Evolutionary conservation across 2,888 invertebrate genomes (phyloP), one percentile per base, ranked within the genome.

Genomic region (Myathropa florea): DNA sequence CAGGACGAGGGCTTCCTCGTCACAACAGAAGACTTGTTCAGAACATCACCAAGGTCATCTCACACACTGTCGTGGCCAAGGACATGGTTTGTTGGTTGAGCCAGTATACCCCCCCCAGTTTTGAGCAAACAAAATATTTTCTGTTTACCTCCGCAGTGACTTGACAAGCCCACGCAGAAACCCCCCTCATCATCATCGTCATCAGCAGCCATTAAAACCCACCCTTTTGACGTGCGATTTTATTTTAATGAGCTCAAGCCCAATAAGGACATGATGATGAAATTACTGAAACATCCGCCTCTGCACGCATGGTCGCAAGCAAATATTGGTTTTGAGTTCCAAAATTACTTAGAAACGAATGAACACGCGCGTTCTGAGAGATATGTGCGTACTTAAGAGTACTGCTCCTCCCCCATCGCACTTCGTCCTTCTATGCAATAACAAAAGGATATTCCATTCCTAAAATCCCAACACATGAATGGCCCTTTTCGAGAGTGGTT

Each of bases 241-340:
- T 64, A 53, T 65, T 65, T 65, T 65, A 70, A 70, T 70, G 68
- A 70, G 33, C 36, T 70, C 57, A 24, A 33, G 55, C 36, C 55
- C 68, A 59, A 36, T 10, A 70, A 70, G 57, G 36, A 57, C 68
- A 24, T 30, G 46, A n/a, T 46, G 30, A 30, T n/a, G n/a, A 21
- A 55, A 67, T 67, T 46, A 26, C 46, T 18, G 46, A 46, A 46
- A 18, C 46, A 46, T 46, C 46, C 46, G 46, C 46, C 46, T 46
- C 46, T 18, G 46, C 46, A 46, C 46, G 46, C 57, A 57, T 57
- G 57, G 46, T 46, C 46, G 46, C 46, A 46, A 7, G 18, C 46
- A 46, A 46, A 46, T 46, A 46, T 46, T 46, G 46, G 46, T 57
- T 24, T 57, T 57, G 57, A 23, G 24, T 24, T 57, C 57, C 12